Evolutionary conservation across 1,140 invertebrate species (phyloP).

Genomic region (Bombyx mandarina): DNA sequence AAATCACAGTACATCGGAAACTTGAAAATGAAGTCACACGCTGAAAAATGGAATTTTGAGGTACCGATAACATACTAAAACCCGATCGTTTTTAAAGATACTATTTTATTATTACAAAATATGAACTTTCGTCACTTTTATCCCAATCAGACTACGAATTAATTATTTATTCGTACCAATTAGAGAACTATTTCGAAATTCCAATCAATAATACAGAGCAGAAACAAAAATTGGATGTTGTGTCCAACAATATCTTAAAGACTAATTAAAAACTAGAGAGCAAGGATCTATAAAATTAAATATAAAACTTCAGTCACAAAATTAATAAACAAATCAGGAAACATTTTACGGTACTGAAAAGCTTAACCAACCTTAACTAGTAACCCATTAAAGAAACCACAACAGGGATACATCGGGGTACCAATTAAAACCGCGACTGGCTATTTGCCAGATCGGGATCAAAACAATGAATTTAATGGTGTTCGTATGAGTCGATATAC

Average conservation of each 20-base stretch:
- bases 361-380: neutral
- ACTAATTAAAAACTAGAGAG: neutral
- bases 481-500: too few relatives aligned
- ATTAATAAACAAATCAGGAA: neutral
- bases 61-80: too few relatives aligned
- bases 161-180: too few relatives aligned
- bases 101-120: too few relatives aligned
- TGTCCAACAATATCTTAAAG: neutral
- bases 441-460: slow-evolving; percentile 20
- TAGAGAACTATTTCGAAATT: too few relatives aligned
- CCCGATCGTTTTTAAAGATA: too few relatives aligned
- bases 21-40: too few relatives aligned
- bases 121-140: too few relatives aligned
- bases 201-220: too few relatives aligned
- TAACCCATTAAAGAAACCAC: neutral
- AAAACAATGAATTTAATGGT: slow-evolving; percentile 6
- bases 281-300: neutral
- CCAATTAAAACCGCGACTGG: slow-evolving; percentile 5
- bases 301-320: neutral
- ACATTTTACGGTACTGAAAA: neutral
- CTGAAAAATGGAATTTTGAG: too few relatives aligned
- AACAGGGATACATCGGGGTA: neutral
- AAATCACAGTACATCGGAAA: too few relatives aligned
- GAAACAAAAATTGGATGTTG: neutral
- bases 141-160: too few relatives aligned